phyloP scores from a whole-genome alignment of 2,797 vertebrate genomes.

The Geotrypetes seraphini region DNA sequence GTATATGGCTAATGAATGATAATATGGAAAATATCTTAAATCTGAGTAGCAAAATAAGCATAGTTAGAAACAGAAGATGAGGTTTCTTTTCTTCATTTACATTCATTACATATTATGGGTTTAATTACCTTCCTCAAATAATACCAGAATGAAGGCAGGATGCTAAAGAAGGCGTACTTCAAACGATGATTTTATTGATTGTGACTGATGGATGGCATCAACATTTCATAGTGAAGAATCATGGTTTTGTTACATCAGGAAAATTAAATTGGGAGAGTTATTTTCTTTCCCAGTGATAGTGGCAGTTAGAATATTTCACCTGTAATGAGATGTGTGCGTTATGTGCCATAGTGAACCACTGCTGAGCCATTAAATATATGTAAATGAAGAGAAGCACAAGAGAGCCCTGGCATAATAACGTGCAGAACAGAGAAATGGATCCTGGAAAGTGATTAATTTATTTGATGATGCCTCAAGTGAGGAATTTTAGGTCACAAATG shows the following conservation, averaged over 20 bases:
- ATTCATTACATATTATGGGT: conserved; percentile 69
- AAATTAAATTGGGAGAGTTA: conserved; percentile 82
- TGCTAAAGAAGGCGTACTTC: conserved; percentile 50
- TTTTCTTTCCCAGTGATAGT: conserved; percentile 79
- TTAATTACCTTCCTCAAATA: conserved; percentile 69
- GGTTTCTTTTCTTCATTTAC: conserved; percentile 61
- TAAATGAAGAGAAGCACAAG: conserved; percentile 99
- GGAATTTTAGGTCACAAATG: conserved; percentile 99
- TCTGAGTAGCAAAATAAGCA: conserved; percentile 52
- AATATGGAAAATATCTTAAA: conserved; percentile 51
- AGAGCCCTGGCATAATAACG: conserved; percentile 91
- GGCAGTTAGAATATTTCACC: conserved; percentile 94
- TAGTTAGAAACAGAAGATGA: conserved; percentile 48
- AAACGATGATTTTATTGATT: conserved; percentile 70
- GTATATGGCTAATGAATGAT: conserved; percentile 38
- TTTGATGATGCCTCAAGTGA: conserved; percentile 99
- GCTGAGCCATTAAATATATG: conserved; percentile 99
- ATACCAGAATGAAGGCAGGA: conserved; percentile 42
- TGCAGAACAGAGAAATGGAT: conserved; percentile 99
- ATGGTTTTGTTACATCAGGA: conserved; percentile 77
- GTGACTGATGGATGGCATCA: conserved; percentile 78
- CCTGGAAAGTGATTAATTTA: conserved; percentile 99
- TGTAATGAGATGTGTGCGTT: conserved; percentile 86
- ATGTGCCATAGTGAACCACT: conserved; percentile 91
- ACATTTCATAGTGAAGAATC: conserved; percentile 81